These are phyloP conservation scores for Bradypodion ventrale DNA, from an alignment of 2,797 vertebrate genomes.

Conservation along the genomic window DNA sequence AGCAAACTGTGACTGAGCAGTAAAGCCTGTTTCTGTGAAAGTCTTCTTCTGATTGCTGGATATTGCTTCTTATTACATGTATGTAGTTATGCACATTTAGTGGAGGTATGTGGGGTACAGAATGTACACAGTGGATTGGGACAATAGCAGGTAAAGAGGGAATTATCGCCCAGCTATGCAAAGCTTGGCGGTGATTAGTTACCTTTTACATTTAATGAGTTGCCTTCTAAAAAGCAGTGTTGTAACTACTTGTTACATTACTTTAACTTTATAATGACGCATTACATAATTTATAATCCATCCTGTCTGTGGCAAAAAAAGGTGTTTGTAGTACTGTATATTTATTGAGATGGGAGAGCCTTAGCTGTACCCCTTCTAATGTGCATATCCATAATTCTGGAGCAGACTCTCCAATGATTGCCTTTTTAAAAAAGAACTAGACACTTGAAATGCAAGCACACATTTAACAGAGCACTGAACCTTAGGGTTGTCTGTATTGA, in stretches of 20 bases:
- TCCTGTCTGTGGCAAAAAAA: too few species aligned
- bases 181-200: too few species aligned
- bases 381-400: neutral
- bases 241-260: too few species aligned
- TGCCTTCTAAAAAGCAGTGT: too few species aligned
- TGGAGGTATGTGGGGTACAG: neutral
- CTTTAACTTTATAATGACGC: too few species aligned
- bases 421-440: neutral
- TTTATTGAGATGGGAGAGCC: neutral
- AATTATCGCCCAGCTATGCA: too few species aligned
- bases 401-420: neutral
- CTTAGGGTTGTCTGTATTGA: neutral
- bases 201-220: too few species aligned
- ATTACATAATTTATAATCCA: too few species aligned
- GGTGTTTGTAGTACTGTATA: neutral
- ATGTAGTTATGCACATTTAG: constrained; percentile 56
- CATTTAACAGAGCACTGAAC: neutral
- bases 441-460: neutral
- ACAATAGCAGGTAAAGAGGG: too few species aligned
- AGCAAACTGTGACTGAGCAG: constrained; percentile 59
- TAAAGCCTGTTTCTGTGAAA: constrained; percentile 57
- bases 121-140: too few species aligned
- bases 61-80: constrained; percentile 43
- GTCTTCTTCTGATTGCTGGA: constrained; percentile 47
- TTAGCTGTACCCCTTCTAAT: neutral